Percentiles rank a stretch among this genome's conserved stretches.
phyloP scores from a whole-genome alignment of 1,140 invertebrate genomes.

The Hypothenemus hampei region DNA sequence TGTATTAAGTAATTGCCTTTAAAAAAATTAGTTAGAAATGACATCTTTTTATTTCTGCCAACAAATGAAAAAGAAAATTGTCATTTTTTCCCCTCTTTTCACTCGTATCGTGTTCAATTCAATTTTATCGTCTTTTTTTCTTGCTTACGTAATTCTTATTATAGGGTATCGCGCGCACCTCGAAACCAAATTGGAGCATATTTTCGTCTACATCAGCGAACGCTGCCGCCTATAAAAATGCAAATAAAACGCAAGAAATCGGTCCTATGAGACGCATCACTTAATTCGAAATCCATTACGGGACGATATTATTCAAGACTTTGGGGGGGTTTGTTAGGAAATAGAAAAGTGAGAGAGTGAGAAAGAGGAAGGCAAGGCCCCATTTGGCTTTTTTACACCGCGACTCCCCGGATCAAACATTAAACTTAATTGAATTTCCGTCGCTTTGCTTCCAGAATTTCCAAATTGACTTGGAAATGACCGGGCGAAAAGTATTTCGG shows the following conservation, averaged over 20 bases:
- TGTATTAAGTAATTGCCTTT: too few species aligned
- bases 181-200: conserved; percentile 27
- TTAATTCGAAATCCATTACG: conserved; percentile 43
- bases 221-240: conserved; percentile 29
- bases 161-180: conserved; percentile 15
- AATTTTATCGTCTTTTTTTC: too few species aligned
- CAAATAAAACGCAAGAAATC: conserved; percentile 36
- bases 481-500: conserved; percentile 26
- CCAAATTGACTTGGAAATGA: conserved; percentile 47
- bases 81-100: too few species aligned
- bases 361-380: too few species aligned
- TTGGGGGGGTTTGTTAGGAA: background rate
- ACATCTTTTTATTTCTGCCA: too few species aligned
- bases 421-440: conserved; percentile 49
- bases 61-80: too few species aligned
- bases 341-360: too few species aligned
- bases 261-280: conserved; percentile 36
- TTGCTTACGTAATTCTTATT: too few species aligned
- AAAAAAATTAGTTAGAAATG: too few species aligned
- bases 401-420: conserved; percentile 45
- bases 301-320: conserved; percentile 39
- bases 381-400: conserved; percentile 35
- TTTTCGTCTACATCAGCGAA: conserved; percentile 24
- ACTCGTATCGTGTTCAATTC: too few species aligned
- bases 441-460: conserved; percentile 42